Conservation (phyloP, 2,888 invertebrate genomes). For the Tyria jacobaeae region DNA sequence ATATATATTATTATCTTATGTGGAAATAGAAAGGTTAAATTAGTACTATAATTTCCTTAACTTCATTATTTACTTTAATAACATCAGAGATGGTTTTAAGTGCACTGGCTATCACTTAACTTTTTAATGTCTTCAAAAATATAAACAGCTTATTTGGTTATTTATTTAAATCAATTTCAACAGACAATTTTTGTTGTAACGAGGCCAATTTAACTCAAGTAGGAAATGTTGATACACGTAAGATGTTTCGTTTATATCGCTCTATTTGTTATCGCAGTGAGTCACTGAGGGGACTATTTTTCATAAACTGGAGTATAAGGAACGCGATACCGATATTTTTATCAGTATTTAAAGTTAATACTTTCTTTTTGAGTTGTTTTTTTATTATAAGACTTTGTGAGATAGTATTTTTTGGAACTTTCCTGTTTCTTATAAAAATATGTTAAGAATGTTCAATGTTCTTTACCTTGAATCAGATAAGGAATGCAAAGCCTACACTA, state of each 20-base stretch:
- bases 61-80: too few species aligned
- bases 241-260: conserved; percentile 26
- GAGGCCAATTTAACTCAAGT: not conserved
- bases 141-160: too few species aligned
- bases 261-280: conserved; percentile 33
- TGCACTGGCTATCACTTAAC: too few species aligned
- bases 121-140: too few species aligned
- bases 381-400: not conserved
- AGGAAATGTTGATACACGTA: conserved; percentile 24
- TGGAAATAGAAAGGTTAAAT: not conserved
- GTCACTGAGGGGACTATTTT: conserved; percentile 25
- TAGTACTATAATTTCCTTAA: too few species aligned
- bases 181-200: not conserved
- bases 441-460: too few species aligned
- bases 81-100: too few species aligned
- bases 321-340: conserved; percentile 32
- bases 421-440: too few species aligned
- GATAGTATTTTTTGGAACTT: too few species aligned
- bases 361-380: not conserved
- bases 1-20: not conserved
- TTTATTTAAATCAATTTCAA: too few species aligned
- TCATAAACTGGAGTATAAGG: conserved; percentile 32
- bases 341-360: not conserved
- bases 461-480: too few species aligned
- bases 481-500: too few species aligned